Evolutionary conservation across 2,113 vertebrate genomes (phyloP).

Genomic region (Ploceus nigricollis): DNA sequence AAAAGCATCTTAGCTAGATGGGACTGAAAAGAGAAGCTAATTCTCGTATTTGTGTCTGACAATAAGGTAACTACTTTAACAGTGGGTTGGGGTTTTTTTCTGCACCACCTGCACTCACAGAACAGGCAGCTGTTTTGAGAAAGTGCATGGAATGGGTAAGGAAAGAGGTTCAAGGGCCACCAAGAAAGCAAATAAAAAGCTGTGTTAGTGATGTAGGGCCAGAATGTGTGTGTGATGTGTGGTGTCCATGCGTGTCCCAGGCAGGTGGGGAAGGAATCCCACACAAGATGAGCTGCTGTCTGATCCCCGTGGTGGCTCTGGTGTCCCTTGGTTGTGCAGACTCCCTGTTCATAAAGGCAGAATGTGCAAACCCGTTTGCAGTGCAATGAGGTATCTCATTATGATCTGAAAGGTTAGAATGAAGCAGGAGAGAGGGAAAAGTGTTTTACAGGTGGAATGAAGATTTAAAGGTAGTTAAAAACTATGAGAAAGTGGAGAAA

Average conservation of each 20-base stretch:
- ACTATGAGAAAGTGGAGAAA: neutral
- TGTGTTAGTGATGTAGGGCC: neutral
- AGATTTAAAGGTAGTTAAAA: neutral
- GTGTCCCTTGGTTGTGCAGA: neutral
- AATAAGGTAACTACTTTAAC: neutral
- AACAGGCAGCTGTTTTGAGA: neutral
- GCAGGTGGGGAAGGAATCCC: neutral
- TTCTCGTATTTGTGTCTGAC: neutral
- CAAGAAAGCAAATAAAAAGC: neutral
- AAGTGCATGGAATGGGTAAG: neutral
- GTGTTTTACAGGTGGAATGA: neutral
- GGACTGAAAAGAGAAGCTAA: no score
- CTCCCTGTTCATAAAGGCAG: neutral
- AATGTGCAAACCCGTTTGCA: neutral
- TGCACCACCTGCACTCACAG: neutral
- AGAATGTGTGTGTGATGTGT: neutral
- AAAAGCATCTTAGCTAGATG: neutral
- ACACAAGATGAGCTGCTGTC: neutral
- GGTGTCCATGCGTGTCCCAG: neutral
- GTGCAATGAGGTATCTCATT: neutral
- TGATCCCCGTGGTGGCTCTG: accelerated
- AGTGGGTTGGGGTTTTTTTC: accelerated
- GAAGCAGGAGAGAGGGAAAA: neutral
- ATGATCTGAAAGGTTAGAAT: neutral
- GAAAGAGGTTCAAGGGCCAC: neutral